phyloP scores from a whole-genome alignment of 2,888 invertebrate genomes.

The Malthinus seriepunctatus region DNA sequence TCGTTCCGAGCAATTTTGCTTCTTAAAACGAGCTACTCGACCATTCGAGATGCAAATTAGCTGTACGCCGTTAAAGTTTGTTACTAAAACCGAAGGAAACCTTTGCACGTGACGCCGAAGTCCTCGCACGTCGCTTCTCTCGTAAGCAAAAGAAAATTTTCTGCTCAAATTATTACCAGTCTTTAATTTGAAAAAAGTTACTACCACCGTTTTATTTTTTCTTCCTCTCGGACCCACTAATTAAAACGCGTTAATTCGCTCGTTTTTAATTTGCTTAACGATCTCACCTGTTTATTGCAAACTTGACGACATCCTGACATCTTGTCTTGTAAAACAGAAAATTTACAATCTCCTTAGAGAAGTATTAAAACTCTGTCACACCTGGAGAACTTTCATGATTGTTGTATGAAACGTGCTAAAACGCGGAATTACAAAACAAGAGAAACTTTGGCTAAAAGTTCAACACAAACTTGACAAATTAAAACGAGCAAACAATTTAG shows the following conservation, averaged over 20 bases:
- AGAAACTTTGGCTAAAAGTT: slow-evolving; percentile 2
- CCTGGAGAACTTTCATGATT: slow-evolving; percentile 21
- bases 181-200: slow-evolving; percentile 28
- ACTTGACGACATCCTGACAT: slow-evolving; percentile 24
- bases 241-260: background rate
- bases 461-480: slow-evolving; percentile 1
- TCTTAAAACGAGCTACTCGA: slow-evolving; percentile 47
- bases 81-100: slow-evolving; percentile 42
- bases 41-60: slow-evolving; percentile 52
- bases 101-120: slow-evolving; percentile 45
- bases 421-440: slow-evolving; percentile 12
- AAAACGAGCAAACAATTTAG: slow-evolving; percentile 10
- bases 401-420: slow-evolving; percentile 15
- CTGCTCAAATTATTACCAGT: slow-evolving; percentile 36
- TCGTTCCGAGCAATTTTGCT: slow-evolving; percentile 46
- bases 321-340: slow-evolving; percentile 20
- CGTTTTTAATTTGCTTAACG: slow-evolving; percentile 6
- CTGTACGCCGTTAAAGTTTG: slow-evolving; percentile 50
- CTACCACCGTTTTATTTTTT: background rate
- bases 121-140: slow-evolving; percentile 41
- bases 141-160: slow-evolving; percentile 33
- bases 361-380: slow-evolving; percentile 14
- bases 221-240: background rate
- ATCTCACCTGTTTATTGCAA: slow-evolving; percentile 25
- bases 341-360: slow-evolving; percentile 20